phyloP scores from a whole-genome alignment of 1,140 invertebrate genomes.

The Plutomurus gul region DNA sequence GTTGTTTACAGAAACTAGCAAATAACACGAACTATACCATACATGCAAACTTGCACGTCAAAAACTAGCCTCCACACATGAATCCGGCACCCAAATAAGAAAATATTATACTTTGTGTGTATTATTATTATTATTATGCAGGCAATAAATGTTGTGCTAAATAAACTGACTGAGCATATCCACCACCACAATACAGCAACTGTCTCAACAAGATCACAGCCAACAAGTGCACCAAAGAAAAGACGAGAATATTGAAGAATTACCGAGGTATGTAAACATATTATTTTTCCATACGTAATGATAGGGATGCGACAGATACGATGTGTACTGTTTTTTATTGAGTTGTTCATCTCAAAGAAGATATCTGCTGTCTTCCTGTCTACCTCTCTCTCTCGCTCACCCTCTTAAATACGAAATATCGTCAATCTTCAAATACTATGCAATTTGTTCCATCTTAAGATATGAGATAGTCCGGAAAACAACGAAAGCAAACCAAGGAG shows the following conservation, averaged over 20 bases:
- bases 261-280: conserved; percentile 30
- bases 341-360: background rate
- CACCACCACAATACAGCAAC: too few species aligned
- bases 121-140: too few species aligned
- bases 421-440: background rate
- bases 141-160: too few species aligned
- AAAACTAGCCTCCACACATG: too few species aligned
- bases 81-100: too few species aligned
- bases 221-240: too few species aligned
- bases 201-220: too few species aligned
- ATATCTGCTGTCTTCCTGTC: background rate
- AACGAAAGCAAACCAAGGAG: background rate
- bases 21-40: too few species aligned
- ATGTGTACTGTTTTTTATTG: conserved; percentile 18
- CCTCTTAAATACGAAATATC: background rate
- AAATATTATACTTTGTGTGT: too few species aligned
- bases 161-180: too few species aligned
- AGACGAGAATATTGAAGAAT: background rate
- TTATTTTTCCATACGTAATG: conserved; percentile 34
- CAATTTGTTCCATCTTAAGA: background rate
- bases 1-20: too few species aligned
- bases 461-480: background rate
- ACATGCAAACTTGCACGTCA: too few species aligned
- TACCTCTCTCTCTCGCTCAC: background rate
- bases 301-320: conserved; percentile 25